Base-by-base conservation (phyloP, 2,888 invertebrate species). In the Toxonevra muliebris region DNA sequence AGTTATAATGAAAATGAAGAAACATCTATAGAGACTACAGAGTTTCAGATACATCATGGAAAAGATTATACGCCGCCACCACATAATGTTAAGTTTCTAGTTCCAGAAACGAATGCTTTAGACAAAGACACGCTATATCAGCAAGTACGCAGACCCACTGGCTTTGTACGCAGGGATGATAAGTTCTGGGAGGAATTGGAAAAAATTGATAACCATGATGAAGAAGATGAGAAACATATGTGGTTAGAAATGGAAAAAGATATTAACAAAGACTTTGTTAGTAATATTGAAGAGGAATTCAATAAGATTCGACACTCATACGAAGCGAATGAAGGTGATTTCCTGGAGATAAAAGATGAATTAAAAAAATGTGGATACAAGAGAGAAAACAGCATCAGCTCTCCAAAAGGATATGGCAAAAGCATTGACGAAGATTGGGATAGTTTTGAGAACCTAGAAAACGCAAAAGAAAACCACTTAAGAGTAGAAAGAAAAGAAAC, bases 351-450 rank as follows among this genome's bases (percentile, higher is more conserved):
- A 12, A 73, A 68, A 17, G 59, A 71, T 9, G 67, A 30, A 19
- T 41, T 60, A 13, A 41, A 65, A 57, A 45, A 69, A 61, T 10
- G 66, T 45, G 20, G 61, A 66, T 42, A 73, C 53, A 45, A 74
- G 65, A 53, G 66, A 66, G 2, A 11, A 19, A 43, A 17, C 50
- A 15, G 43, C 8, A n/a, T 19, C 5, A 45, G 50, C 19, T 74
- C 74, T 4, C 76, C 77, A 1, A 65, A 66, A 40, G 81, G 79
- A 4, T 82, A 77, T 65, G 80, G 81, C 5, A 80, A 80, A 64
- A 75, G 70, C 65, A 82, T 82, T 57, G 79, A 80, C 10, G 81
- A 84, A 42, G 80, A 82, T 66, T 79, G 78, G 74, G 76, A 76
- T 7, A 79, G 76, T 71, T 80, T 80, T 68, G 77, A 78, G 57